Evolutionary conservation across 2,113 vertebrate species (phyloP).

Genomic region (Lonchura striata): DNA sequence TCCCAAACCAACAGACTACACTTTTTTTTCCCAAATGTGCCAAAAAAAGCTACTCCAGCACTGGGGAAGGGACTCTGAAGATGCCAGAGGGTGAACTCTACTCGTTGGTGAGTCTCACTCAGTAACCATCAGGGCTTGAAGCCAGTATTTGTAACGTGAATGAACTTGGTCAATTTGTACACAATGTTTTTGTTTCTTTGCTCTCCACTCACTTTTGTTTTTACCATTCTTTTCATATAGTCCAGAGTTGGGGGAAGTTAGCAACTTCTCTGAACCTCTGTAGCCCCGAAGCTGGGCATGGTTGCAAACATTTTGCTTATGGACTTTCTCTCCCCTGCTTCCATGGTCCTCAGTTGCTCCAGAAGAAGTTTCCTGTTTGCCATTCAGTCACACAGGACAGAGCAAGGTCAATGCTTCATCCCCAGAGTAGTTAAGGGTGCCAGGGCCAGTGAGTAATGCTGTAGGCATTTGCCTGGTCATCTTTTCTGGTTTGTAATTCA

Average conservation of each 20-base stretch:
- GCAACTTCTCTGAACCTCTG: background rate
- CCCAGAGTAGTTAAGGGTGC: background rate
- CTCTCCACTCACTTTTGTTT: background rate
- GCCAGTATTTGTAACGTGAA: background rate
- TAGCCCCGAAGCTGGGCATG: background rate
- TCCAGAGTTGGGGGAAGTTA: background rate
- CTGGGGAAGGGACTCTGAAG: background rate
- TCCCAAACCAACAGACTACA: background rate
- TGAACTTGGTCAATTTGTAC: background rate
- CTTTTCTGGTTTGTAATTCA: background rate
- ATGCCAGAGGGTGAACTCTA: rapidly evolving
- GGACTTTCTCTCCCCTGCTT: background rate
- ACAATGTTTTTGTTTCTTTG: rapidly evolving
- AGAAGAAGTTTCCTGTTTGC: background rate
- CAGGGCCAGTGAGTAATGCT: background rate
- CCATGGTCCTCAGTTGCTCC: background rate
- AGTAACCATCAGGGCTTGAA: background rate
- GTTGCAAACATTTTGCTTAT: background rate
- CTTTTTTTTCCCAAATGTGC: background rate
- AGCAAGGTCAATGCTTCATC: background rate
- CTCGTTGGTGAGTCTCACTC: background rate
- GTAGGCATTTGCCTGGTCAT: background rate
- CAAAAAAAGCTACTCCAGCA: background rate
- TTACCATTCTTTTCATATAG: background rate
- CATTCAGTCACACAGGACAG: background rate